These are phyloP conservation scores for Drosophila lacteicornis DNA, from an alignment of 1,140 invertebrate genomes.

Conservation along the genomic window DNA sequence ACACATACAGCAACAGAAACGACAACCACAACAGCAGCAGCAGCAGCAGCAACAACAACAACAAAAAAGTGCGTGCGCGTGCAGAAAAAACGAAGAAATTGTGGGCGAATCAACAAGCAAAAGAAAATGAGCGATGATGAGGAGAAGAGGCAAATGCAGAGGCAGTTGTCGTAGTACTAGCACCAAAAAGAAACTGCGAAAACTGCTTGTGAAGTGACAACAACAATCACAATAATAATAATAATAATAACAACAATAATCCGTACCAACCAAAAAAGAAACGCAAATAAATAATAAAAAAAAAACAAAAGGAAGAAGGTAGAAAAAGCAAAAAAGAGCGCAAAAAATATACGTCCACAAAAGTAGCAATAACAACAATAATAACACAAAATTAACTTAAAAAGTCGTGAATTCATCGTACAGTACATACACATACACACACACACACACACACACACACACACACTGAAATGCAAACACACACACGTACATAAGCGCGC, in stretches of 20 bases:
- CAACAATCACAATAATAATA: constrained; percentile 26
- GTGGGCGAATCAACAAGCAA: constrained; percentile 58
- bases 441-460: constrained; percentile 23
- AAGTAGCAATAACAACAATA: constrained; percentile 34
- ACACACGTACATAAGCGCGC: constrained; percentile 14
- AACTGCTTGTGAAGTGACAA: constrained; percentile 63
- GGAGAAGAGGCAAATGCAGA: constrained; percentile 54
- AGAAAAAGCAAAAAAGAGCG: constrained; percentile 40
- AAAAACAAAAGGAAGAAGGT: constrained; percentile 15
- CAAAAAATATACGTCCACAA: constrained; percentile 37
- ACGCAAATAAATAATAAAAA: constrained; percentile 24
- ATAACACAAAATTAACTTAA: constrained; percentile 49
- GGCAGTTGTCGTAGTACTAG: constrained; percentile 51
- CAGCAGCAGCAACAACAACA: constrained; percentile 8
- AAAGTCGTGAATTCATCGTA: constrained; percentile 71
- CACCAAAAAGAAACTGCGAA: constrained; percentile 60
- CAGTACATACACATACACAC: constrained; percentile 20
- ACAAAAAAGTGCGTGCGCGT: constrained; percentile 42
- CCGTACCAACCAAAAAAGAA: constrained; percentile 29
- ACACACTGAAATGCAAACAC: constrained; percentile 9
- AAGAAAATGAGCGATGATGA: constrained; percentile 60
- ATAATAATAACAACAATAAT: constrained; percentile 22
- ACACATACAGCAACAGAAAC: constrained; percentile 8
- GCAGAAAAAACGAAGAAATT: constrained; percentile 21
- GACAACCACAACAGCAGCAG: constrained; percentile 16